Evolutionary conservation across 2,797 vertebrate genomes (phyloP).

Genomic region (Anisognathus igniventris): DNA sequence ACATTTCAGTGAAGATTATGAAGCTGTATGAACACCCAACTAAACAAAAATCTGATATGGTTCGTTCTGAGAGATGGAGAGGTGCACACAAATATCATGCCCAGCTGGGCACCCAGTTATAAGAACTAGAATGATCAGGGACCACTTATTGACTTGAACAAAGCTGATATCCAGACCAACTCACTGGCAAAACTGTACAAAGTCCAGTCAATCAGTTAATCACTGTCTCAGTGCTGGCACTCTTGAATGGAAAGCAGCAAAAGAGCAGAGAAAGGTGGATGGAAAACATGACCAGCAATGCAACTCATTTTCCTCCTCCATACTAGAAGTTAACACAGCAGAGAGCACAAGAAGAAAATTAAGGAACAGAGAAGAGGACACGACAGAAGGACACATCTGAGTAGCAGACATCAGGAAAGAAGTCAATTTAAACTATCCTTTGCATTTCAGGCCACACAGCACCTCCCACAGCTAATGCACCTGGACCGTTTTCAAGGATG

Average conservation of each 20-base stretch:
- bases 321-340: background rate
- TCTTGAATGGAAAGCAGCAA: background rate
- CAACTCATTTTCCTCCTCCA: background rate
- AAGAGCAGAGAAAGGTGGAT: background rate
- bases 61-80: background rate
- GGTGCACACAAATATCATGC: background rate
- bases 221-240: background rate
- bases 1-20: background rate
- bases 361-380: background rate
- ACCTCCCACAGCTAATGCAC: background rate
- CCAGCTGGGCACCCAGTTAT: background rate
- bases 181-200: background rate
- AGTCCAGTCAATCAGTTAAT: background rate
- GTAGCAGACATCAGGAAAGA: background rate
- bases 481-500: background rate
- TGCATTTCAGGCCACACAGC: background rate
- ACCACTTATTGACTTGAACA: background rate
- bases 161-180: background rate
- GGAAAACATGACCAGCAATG: background rate
- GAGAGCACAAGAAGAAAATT: background rate
- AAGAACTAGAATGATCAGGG: background rate
- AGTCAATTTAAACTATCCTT: background rate
- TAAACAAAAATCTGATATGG: background rate
- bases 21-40: background rate
- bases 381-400: background rate